These are phyloP conservation scores for Hypocryptadius cinnamomeus DNA, from an alignment of 2,113 vertebrate genomes.

Conservation along the genomic window DNA sequence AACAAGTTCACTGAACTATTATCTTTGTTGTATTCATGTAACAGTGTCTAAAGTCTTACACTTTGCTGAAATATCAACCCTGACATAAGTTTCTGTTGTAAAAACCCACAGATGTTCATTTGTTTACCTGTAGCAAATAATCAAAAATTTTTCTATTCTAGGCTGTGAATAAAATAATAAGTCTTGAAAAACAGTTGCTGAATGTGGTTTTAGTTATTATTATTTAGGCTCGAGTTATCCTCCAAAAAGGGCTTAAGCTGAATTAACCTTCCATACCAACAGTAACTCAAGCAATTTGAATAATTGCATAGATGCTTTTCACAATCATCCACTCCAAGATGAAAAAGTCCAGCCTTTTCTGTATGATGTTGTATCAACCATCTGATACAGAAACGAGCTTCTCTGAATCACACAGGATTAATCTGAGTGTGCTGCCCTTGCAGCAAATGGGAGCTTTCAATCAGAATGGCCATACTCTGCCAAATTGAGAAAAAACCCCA, in stretches of 20 bases:
- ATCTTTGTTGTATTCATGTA: neutral
- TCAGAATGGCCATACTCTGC: neutral
- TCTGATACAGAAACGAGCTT: neutral
- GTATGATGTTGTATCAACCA: neutral
- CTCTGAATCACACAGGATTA: neutral
- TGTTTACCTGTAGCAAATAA: neutral
- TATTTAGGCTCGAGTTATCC: neutral
- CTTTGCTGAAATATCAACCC: neutral
- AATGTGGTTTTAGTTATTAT: neutral
- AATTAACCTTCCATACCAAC: neutral
- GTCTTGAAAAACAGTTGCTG: neutral
- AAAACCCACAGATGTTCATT: neutral
- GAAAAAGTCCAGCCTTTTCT: neutral
- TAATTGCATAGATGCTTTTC: neutral
- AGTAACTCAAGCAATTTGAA: neutral
- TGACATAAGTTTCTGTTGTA: neutral
- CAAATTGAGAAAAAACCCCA: neutral
- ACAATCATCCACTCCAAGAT: neutral
- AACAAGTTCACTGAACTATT: neutral
- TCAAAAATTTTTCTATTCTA: neutral
- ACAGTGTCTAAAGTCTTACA: neutral
- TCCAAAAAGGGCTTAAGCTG: neutral
- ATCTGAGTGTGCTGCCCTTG: neutral
- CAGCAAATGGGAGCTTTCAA: neutral
- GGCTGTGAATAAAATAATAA: neutral